Base-by-base conservation (phyloP, 2,797 vertebrate genomes). In the Leucoraja ocellata region DNA sequence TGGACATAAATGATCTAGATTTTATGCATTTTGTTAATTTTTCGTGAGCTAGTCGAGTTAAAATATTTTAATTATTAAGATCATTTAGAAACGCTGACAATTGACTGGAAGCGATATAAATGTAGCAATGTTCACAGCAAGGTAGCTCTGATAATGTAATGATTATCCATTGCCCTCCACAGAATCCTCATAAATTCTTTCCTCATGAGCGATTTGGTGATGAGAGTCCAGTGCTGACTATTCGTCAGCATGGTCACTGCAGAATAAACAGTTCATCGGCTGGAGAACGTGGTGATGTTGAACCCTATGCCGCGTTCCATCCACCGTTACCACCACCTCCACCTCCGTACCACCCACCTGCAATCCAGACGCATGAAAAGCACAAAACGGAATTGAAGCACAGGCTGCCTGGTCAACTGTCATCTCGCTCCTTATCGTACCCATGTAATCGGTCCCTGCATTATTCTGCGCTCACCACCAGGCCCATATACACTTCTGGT, bases 131-230 rank as follows among this genome's bases (percentile, higher is more conserved):
- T 68, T 65, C 61, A 71, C 39, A 90, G 39, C 1, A 76, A 71
- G 36, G 25, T 54, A 74, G 71, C 36, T 39, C 36, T 74, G 23
- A 61, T 93, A 25, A 46, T 91, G 61, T 93, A 25, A 39, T 91
- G 23, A 54, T 54, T 93, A 91, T 91, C 54, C 71, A 93, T 93
- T 93, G 86, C 90, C 25, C 93, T 83, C 94, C 94, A 94, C 95
- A 99, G 98, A 99, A 99, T 96, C 99, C 99, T 25, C 98, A 98
- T 96, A 99, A 99, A 95, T 99, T 99, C 96, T 99, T 99, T 95
- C 99, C 99, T 0, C 98, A 99, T 84, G 98, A 99, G 94, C 97
- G 98, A 32, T 99, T 99, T 94, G 99, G 98, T 94, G 99, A 99
- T 0, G 99, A 99, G 96, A 99, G 99, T 96, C 98, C 98, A 0